Evolutionary conservation across 1,140 invertebrate species (phyloP).

Genomic region (Saccostrea cuccullata): DNA sequence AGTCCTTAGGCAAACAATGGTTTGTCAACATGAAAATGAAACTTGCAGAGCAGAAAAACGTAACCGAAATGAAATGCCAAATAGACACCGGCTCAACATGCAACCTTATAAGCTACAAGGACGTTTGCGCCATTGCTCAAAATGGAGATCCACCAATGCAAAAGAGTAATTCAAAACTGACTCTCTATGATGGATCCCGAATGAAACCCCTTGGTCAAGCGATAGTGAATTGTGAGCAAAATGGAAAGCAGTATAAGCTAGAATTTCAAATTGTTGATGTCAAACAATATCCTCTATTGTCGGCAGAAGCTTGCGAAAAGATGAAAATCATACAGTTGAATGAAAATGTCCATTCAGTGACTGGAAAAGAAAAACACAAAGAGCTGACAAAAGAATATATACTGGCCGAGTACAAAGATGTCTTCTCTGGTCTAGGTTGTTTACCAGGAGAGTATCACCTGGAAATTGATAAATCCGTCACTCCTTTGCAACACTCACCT

Average conservation of each 20-base stretch:
- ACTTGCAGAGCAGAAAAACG: neutral
- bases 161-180: neutral
- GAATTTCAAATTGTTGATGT: neutral
- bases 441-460: slow-evolving; percentile 51
- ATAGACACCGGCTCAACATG: slow-evolving; percentile 45
- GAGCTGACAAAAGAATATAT: slow-evolving; percentile 55
- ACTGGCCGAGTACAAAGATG: slow-evolving; percentile 44
- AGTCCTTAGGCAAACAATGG: slow-evolving; percentile 33
- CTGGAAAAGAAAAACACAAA: neutral
- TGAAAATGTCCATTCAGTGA: neutral
- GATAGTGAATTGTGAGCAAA: neutral
- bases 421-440: slow-evolving; percentile 51
- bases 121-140: neutral
- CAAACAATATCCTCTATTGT: neutral
- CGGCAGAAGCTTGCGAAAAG: slow-evolving; percentile 17
- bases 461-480: slow-evolving; percentile 25
- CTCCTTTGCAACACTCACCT: slow-evolving; percentile 49
- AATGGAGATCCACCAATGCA: neutral
- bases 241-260: neutral
- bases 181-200: neutral
- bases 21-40: slow-evolving; percentile 27
- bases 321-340: slow-evolving; percentile 12
- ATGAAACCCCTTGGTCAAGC: neutral
- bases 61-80: slow-evolving; percentile 34
- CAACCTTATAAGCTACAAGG: slow-evolving; percentile 35